Evolutionary conservation across 2,888 invertebrate genomes (phyloP).

Genomic region (Drosophila cyrtoloma): DNA sequence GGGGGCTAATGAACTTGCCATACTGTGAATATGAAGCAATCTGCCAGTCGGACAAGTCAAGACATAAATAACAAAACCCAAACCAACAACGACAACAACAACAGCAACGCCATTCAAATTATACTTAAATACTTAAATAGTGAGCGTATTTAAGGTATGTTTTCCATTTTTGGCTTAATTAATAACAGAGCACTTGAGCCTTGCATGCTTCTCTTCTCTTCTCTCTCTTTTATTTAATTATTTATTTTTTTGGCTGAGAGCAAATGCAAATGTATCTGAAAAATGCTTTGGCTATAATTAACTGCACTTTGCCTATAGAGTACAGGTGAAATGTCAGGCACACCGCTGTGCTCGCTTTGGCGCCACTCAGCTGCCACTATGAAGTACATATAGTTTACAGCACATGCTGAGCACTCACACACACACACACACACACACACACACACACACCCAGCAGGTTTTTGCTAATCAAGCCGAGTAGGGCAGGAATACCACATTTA

Average conservation of each 20-base stretch:
- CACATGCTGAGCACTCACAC: slow-evolving; percentile 35
- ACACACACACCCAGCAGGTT: slow-evolving; percentile 27
- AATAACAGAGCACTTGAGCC: slow-evolving; percentile 39
- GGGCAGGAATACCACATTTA: slow-evolving; percentile 14
- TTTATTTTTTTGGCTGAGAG: slow-evolving; percentile 9
- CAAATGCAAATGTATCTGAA: slow-evolving; percentile 49
- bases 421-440: slow-evolving; percentile 10
- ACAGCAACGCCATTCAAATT: slow-evolving; percentile 27
- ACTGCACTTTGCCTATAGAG: slow-evolving; percentile 31
- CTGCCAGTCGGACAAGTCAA: slow-evolving; percentile 35
- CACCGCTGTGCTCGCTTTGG: slow-evolving; percentile 11
- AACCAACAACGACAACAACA: slow-evolving; percentile 14
- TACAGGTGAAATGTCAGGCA: slow-evolving; percentile 48
- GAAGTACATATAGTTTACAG: slow-evolving; percentile 44
- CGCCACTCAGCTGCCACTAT: slow-evolving; percentile 44
- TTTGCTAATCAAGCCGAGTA: slow-evolving; percentile 46
- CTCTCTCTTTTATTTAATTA: not conserved
- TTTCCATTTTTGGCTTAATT: slow-evolving; percentile 55
- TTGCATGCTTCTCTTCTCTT: slow-evolving; percentile 32
- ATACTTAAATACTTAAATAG: slow-evolving; percentile 17
- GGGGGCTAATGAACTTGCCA: slow-evolving; percentile 65
- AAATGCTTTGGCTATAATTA: slow-evolving; percentile 58
- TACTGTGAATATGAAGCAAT: slow-evolving; percentile 47
- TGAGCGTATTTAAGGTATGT: slow-evolving; percentile 47
- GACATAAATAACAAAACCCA: slow-evolving; percentile 20